phyloP scores from a whole-genome alignment of 1,140 invertebrate genomes.

The Liolophura sinensis region DNA sequence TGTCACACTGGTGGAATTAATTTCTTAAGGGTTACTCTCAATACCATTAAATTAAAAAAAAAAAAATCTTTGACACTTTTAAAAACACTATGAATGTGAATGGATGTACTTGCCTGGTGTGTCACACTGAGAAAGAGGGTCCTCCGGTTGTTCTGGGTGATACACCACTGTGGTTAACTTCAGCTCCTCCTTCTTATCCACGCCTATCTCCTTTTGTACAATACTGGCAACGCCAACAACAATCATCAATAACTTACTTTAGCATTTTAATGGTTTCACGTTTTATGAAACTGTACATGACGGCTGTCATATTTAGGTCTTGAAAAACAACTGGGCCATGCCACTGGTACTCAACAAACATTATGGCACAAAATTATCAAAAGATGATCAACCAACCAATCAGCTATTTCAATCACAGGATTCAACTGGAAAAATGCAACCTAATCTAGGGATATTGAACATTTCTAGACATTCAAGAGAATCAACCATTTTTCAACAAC shows the following conservation, averaged over 20 bases:
- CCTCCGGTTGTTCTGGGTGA: constrained; percentile 29
- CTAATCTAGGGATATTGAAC: too few species aligned
- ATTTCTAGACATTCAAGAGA: too few species aligned
- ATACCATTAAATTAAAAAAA: too few species aligned
- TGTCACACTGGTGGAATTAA: too few species aligned
- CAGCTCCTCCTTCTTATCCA: constrained; percentile 33
- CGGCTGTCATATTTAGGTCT: not conserved
- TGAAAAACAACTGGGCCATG: not conserved
- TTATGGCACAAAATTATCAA: too few species aligned
- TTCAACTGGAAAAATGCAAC: too few species aligned
- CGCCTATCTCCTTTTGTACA: constrained; percentile 34
- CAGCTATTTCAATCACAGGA: too few species aligned
- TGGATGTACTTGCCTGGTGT: constrained; percentile 26
- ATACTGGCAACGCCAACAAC: constrained; percentile 26
- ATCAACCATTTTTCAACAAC: too few species aligned
- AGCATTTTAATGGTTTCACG: not conserved
- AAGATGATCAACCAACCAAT: too few species aligned
- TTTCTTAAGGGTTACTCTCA: too few species aligned
- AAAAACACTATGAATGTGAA: not conserved
- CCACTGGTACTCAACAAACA: too few species aligned
- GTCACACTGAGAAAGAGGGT: constrained; percentile 26
- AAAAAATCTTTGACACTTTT: too few species aligned
- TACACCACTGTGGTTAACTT: constrained; percentile 52
- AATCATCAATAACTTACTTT: not conserved
- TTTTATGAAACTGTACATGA: not conserved